Evolutionary conservation across 2,888 invertebrate genomes (phyloP), one percentile per base, ranked within the genome.

Genomic region (Timema podura): DNA sequence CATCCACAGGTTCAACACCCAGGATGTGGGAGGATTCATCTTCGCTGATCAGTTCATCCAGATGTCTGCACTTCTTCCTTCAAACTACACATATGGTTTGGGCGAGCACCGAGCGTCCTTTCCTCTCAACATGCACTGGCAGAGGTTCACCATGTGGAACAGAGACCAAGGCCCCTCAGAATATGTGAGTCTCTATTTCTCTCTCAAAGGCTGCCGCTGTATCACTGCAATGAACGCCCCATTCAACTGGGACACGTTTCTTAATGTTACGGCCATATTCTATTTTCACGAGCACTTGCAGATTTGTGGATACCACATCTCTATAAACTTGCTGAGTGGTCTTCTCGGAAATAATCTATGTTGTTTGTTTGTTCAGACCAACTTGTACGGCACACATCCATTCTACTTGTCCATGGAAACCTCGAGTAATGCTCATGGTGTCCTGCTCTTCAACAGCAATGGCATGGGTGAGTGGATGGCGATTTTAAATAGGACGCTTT

Each of bases 401-500:
- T 93, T 94, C 81, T 92, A 91, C 79, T 79, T 93, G 78, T 85
- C 87, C 0, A 82, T 92, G 76, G 93, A 93, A 78, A 83, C 87
- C 30, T 84, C 85, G 65, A 89, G 89, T 15, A 85, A 85, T 46
- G 86, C 88, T 72, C 89, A 91, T 78, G 94, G 94, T 13, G 89
- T 93, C 44, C 85, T 93, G 64, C 84, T 94, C 5, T 83, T 91
- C 16, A 95, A 94, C 79, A 91, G 92, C 76, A 93, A 95, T 79
- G 91, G 93, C 59, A 92, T 93, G 90, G 93, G 92, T 92, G 84
- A 78, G 81, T n/a, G n/a, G n/a, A n/a, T n/a, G n/a, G n/a, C n/a
- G n/a, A n/a, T n/a, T n/a, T n/a, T n/a, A n/a, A n/a, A n/a, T n/a
- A n/a, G n/a, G n/a, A n/a, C n/a, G n/a, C n/a, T n/a, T n/a, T n/a